Evolutionary conservation across 2,797 vertebrate species (phyloP), one percentile per base, ranked within the genome.

Genomic region (Sebastes iracundus): DNA sequence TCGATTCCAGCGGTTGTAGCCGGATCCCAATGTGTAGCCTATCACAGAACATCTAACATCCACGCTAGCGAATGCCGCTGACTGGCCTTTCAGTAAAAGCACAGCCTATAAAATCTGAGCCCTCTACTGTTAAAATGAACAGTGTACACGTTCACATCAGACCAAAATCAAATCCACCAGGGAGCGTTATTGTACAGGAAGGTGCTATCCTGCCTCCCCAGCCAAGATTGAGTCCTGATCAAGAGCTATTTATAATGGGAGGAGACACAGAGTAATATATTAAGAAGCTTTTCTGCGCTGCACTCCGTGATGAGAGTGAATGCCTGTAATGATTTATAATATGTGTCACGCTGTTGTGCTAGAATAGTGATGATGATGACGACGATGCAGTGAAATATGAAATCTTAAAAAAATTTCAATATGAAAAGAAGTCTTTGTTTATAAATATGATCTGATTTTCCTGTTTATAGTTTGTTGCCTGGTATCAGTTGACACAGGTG

Each of bases 191-290:
- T 87, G 91, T 92, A 87, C 86, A 91, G 84, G 82, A 90, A 82
- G 90, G 91, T 89, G 93, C 92, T 91, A 87, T 92, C 89, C 90
- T 75, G 63, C 87, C 91, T 88, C 86, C 87, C 87, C 72, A 73
- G 88, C 75, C 85, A 72, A 87, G 91, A 90, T 82, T 76, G 85
- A 88, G 83, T 92, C 87, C 84, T 79, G 84, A 93, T 91, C 86
- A 93, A 96, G 94, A 96, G 91, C 94, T 96, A 96, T 96, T 96
- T 96, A 96, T 96, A 90, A 86, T 77, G 91, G 93, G 93, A 91
- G 94, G 93, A 94, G 92, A 95, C 89, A 93, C 92, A 95, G 93
- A 96, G 94, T 96, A 96, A 96, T 96, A 96, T 96, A 96, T 96
- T 95, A 92, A 92, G 82, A 94, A 90, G 88, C 88, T 92, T 94